A percentile compares a stretch with the other conserved stretches of the same genome.
phyloP scores from a whole-genome alignment of 2,797 vertebrate species.

The Leptoclinus maculatus region DNA sequence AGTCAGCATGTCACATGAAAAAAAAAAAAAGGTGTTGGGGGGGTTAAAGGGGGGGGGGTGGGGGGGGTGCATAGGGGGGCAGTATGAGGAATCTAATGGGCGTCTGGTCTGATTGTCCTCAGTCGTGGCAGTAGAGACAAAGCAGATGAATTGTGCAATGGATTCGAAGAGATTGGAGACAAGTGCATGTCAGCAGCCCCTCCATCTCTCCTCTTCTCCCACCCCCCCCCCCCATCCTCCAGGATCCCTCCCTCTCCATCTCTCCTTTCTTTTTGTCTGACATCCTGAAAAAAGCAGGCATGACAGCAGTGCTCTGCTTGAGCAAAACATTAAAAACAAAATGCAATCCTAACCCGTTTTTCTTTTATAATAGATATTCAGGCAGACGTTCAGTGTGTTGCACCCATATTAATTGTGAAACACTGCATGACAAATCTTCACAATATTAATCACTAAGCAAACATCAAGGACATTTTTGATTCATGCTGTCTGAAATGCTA shows the following conservation, averaged over 20 bases:
- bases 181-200: conserved; percentile 94
- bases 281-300: conserved; percentile 83
- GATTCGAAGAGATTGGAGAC: conserved; percentile 99
- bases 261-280: conserved; percentile 85
- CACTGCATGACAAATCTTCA: conserved; percentile 70
- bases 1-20: conserved; percentile 97
- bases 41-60: conserved; percentile 27
- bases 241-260: conserved; percentile 83
- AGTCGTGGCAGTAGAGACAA: conserved; percentile 99
- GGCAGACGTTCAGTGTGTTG: conserved; percentile 68
- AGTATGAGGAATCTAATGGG: conserved; percentile 99
- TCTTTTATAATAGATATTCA: conserved; percentile 77
- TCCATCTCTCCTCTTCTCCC: conserved; percentile 78
- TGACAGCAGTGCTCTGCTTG: conserved; percentile 85
- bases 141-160: conserved; percentile 99
- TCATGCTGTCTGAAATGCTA: conserved; percentile 69
- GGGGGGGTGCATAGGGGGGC: conserved; percentile 73
- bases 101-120: conserved; percentile 99
- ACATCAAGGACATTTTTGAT: conserved; percentile 75
- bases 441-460: conserved; percentile 74
- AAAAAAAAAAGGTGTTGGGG: conserved; percentile 86
- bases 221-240: conserved; percentile 66
- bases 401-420: conserved; percentile 78
- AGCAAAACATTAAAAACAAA: conserved; percentile 86
- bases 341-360: conserved; percentile 80